These are phyloP conservation scores for Drepanosiphum platanoidis DNA, from an alignment of 2,888 invertebrate species.

Conservation along the genomic window DNA sequence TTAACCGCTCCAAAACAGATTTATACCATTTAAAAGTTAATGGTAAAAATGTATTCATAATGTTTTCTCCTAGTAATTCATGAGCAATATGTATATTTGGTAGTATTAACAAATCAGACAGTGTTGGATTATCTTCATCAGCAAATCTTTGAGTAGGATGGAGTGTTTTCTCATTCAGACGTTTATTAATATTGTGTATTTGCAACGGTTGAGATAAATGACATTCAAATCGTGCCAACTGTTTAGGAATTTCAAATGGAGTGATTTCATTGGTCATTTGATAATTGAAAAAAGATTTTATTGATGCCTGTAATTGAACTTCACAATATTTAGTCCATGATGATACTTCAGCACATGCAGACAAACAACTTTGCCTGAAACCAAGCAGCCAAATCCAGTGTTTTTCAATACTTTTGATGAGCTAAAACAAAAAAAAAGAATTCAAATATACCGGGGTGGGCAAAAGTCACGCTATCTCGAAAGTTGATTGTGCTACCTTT, in stretches of 20 bases:
- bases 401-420: slow-evolving; percentile 66
- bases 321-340: slow-evolving; percentile 95
- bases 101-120: slow-evolving; percentile 84
- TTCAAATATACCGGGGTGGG: too few relatives aligned
- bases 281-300: slow-evolving; percentile 67
- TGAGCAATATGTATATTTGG: slow-evolving; percentile 76
- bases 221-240: slow-evolving; percentile 81
- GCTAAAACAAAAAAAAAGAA: slow-evolving; percentile 57
- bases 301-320: slow-evolving; percentile 68
- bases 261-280: slow-evolving; percentile 47
- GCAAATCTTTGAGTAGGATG: slow-evolving; percentile 62
- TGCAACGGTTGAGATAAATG: slow-evolving; percentile 85
- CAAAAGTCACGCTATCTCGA: too few relatives aligned
- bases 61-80: slow-evolving; percentile 67
- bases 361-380: slow-evolving; percentile 81
- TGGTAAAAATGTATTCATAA: slow-evolving; percentile 71
- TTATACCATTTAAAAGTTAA: slow-evolving; percentile 75
- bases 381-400: slow-evolving; percentile 74
- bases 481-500: too few relatives aligned
- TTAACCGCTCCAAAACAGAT: slow-evolving; percentile 58
- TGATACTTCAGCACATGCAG: slow-evolving; percentile 85
- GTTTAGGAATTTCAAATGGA: slow-evolving; percentile 72
- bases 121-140: slow-evolving; percentile 83
- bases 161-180: slow-evolving; percentile 35
- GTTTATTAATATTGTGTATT: slow-evolving; percentile 85